These are phyloP conservation scores for Mesochorus sp. DNA, from an alignment of 2,888 invertebrate genomes.

Conservation along the genomic window DNA sequence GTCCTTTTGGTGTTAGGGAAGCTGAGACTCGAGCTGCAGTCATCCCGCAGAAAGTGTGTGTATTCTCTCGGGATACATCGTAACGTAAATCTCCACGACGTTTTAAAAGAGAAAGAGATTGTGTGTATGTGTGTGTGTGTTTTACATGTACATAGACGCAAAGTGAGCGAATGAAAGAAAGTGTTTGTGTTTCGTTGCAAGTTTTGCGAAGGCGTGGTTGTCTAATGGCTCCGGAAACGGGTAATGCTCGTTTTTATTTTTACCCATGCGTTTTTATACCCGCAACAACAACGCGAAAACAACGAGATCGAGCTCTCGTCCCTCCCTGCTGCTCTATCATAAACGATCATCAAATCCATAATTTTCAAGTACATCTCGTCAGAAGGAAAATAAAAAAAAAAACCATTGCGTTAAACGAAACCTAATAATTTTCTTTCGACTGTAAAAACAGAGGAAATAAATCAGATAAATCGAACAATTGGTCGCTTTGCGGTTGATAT, in stretches of 20 bases:
- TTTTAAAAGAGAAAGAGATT: conserved; percentile 28
- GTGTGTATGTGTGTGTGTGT: not conserved
- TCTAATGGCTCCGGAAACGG: conserved; percentile 53
- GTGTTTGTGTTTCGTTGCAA: too few species aligned
- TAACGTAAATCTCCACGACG: conserved; percentile 55
- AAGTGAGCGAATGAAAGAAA: too few species aligned
- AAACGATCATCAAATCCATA: too few species aligned
- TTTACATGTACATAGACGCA: too few species aligned
- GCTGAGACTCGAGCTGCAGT: not conserved
- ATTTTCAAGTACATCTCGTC: too few species aligned
- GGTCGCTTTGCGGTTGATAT: too few species aligned
- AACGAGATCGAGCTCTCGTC: conserved; percentile 10
- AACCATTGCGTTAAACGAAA: too few species aligned
- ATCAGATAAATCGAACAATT: too few species aligned
- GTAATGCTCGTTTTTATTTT: conserved; percentile 20
- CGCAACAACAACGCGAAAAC: not conserved
- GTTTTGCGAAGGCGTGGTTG: conserved; percentile 55
- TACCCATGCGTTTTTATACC: conserved; percentile 7
- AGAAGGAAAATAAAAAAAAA: too few species aligned
- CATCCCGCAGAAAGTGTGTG: not conserved
- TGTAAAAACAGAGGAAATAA: too few species aligned
- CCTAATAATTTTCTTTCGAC: too few species aligned
- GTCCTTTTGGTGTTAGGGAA: conserved; percentile 1
- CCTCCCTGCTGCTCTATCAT: too few species aligned
- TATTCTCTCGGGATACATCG: conserved; percentile 42